A percentile compares a stretch with the other conserved stretches of the same genome.
Evolutionary conservation across 2,797 vertebrate genomes (phyloP).

Genomic region (Rhadinocentrus ornatus): DNA sequence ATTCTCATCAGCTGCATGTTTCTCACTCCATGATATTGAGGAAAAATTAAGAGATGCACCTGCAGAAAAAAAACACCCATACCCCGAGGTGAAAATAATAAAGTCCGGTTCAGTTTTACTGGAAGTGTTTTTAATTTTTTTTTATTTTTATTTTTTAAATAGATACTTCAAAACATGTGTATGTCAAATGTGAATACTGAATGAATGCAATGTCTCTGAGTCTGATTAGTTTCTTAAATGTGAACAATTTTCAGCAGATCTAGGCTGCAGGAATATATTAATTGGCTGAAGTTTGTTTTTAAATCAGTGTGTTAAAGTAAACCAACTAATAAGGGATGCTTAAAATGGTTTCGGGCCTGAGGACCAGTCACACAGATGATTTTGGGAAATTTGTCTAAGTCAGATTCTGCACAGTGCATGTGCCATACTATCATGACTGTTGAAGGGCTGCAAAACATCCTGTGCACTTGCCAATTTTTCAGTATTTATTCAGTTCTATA

Average conservation of each 20-base stretch:
- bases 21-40: slow-evolving; percentile 66
- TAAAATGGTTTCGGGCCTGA: slow-evolving; percentile 17
- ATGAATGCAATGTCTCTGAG: background rate
- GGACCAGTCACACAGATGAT: slow-evolving; percentile 7
- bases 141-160: background rate
- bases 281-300: background rate
- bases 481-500: background rate
- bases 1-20: slow-evolving; percentile 65
- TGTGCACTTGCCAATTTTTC: too few species aligned
- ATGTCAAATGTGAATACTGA: background rate
- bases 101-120: slow-evolving; percentile 16
- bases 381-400: slow-evolving; percentile 16
- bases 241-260: background rate
- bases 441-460: background rate
- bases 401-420: background rate
- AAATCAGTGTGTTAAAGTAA: background rate
- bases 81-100: slow-evolving; percentile 38
- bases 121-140: background rate
- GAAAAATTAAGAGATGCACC: slow-evolving; percentile 20
- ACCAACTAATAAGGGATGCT: slow-evolving; percentile 19
- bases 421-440: background rate
- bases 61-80: slow-evolving; percentile 20
- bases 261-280: background rate
- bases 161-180: background rate
- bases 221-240: background rate